Evolutionary conservation across 2,888 invertebrate genomes (phyloP).

Genomic region (Morpho helenor): DNA sequence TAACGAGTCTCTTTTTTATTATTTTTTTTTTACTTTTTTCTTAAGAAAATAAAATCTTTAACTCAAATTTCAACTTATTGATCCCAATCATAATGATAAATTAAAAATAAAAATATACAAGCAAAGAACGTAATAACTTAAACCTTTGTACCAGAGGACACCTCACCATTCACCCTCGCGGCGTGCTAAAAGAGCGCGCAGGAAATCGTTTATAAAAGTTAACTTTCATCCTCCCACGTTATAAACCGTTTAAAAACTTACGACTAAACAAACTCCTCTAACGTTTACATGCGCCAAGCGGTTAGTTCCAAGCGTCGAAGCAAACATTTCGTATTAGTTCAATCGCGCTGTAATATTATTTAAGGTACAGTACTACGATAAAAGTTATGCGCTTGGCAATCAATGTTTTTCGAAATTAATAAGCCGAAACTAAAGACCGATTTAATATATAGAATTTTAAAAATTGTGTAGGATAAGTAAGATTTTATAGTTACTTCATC

Average conservation of each 20-base stretch:
- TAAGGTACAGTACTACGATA: conserved; percentile 43
- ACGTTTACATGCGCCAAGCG: conserved; percentile 55
- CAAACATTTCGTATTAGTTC: conserved; percentile 32
- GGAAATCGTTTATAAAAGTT: conserved; percentile 66
- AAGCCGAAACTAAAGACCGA: no score
- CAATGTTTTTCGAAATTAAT: no score
- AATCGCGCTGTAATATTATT: conserved; percentile 35
- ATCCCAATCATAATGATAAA: conserved; percentile 57
- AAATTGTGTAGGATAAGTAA: no score
- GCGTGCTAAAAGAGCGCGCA: conserved; percentile 68
- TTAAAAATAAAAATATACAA: conserved; percentile 65
- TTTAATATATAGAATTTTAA: no score
- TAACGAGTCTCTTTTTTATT: conserved; percentile 64
- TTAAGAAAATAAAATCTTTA: conserved; percentile 68
- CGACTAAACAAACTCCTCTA: conserved; percentile 61
- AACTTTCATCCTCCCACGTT: conserved; percentile 59
- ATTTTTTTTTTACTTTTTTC: conserved; percentile 42
- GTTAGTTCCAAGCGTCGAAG: conserved; percentile 51
- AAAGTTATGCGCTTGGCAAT: no score
- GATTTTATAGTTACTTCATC: no score
- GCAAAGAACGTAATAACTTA: conserved; percentile 61
- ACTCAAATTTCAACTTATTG: conserved; percentile 69
- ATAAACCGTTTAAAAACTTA: conserved; percentile 76
- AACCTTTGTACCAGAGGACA: conserved; percentile 74
- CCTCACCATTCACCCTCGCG: conserved; percentile 51